A percentile compares a stretch with the other conserved stretches of the same genome.
phyloP scores from a whole-genome alignment of 2,888 invertebrate species.

The Pachydiplax longipennis region DNA sequence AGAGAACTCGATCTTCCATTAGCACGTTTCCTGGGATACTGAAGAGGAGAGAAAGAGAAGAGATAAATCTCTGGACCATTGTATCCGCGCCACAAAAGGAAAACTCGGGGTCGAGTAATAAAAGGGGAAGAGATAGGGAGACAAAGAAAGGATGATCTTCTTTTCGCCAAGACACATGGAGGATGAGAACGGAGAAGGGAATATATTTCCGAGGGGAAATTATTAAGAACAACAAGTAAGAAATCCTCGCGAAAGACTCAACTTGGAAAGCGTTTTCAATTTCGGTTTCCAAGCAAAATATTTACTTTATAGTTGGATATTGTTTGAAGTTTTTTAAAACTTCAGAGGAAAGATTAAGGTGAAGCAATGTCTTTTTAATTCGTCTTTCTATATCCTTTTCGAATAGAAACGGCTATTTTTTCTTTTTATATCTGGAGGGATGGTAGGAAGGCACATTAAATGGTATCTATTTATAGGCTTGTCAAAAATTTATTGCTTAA shows the following conservation, averaged over 20 bases:
- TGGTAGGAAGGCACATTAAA: no score
- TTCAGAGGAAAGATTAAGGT: no score
- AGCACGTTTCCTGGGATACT: conserved; percentile 29
- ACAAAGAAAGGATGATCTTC: neutral
- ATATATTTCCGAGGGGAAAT: neutral
- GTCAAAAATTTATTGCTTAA: no score
- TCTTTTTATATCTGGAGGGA: no score
- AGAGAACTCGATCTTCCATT: conserved; percentile 36
- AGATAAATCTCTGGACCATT: conserved; percentile 32
- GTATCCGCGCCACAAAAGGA: conserved; percentile 42
- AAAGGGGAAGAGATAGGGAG: conserved; percentile 24
- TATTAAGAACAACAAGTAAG: neutral
- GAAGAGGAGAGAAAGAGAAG: neutral
- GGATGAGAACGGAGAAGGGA: neutral
- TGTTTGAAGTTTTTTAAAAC: no score
- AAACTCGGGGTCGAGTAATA: conserved; percentile 18
- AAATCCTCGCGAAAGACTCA: neutral
- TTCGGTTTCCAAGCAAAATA: no score
- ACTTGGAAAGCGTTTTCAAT: neutral
- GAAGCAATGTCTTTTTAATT: no score
- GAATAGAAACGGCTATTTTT: no score
- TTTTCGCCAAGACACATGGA: neutral
- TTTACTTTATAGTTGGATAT: no score
- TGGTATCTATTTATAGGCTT: no score
- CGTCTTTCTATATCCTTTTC: no score